Conservation (phyloP, 2,888 invertebrate species). For the Icerya purchasi region DNA sequence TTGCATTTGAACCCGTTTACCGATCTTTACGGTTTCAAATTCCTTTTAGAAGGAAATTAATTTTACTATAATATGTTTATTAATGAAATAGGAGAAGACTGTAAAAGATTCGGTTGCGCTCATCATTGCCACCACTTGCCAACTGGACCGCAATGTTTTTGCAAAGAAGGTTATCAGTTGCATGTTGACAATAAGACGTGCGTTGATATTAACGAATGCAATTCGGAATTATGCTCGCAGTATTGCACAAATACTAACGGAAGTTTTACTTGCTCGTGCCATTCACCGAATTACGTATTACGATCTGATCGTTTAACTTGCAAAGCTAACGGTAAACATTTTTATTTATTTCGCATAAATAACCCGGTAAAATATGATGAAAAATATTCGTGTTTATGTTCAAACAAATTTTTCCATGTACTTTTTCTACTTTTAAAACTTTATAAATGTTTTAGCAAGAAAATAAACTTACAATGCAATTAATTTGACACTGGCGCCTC, state of each 20-base stretch:
- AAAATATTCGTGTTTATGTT: too few relatives aligned
- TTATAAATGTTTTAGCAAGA: too few relatives aligned
- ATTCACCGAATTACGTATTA: constrained; percentile 33
- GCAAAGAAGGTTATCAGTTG: constrained; percentile 36
- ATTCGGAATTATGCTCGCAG: constrained; percentile 39
- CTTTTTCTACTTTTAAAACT: too few relatives aligned
- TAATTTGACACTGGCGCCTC: too few relatives aligned
- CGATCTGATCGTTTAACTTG: constrained; percentile 20
- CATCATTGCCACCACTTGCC: constrained; percentile 31
- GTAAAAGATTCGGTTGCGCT: constrained; percentile 15
- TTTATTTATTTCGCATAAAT: background rate
- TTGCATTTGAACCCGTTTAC: too few relatives aligned
- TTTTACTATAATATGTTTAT: too few relatives aligned
- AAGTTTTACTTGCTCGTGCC: constrained; percentile 36
- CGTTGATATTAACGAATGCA: constrained; percentile 50
- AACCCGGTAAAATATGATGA: too few relatives aligned
- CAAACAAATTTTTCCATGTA: too few relatives aligned
- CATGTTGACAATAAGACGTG: constrained; percentile 34
- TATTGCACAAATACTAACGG: constrained; percentile 35
- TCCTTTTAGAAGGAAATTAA: too few relatives aligned
- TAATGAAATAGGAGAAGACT: background rate
- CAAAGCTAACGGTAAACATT: constrained; percentile 26
- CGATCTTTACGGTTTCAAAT: too few relatives aligned
- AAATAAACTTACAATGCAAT: too few relatives aligned
- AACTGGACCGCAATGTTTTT: constrained; percentile 40